These are phyloP conservation scores for Umimayanthus chanpuru DNA, from an alignment of 92 coral and sea anemone species.

Conservation along the genomic window DNA sequence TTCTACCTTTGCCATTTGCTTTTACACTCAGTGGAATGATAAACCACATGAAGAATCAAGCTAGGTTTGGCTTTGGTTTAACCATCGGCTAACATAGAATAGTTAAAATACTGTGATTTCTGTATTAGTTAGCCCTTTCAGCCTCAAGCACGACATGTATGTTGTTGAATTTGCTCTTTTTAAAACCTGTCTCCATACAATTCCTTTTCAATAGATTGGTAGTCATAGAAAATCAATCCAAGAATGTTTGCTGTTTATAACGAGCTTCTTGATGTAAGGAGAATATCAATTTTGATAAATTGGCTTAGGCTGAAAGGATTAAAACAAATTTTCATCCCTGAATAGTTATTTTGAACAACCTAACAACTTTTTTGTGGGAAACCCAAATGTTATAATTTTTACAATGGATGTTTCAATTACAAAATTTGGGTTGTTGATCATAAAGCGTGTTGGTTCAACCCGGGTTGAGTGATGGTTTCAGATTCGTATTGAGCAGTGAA, in stretches of 20 bases:
- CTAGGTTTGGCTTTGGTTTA: slow-evolving; percentile 93
- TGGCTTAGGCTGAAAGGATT: not conserved
- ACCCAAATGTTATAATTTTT: not conserved
- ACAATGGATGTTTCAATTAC: no score
- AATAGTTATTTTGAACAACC: not conserved
- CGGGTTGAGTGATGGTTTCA: not conserved
- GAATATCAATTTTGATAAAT: not conserved
- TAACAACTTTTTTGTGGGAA: not conserved
- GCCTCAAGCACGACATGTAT: not conserved
- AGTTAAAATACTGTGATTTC: not conserved
- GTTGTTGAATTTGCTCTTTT: not conserved
- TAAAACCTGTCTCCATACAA: not conserved
- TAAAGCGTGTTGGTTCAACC: not conserved
- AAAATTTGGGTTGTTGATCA: not conserved
- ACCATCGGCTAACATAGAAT: slow-evolving; percentile 73
- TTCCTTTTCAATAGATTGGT: not conserved
- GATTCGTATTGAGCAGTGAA: not conserved
- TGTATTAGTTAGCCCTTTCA: not conserved
- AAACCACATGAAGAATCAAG: slow-evolving; percentile 87
- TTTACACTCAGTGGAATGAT: slow-evolving; percentile 93
- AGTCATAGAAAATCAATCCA: no score
- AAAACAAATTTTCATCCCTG: not conserved
- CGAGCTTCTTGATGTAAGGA: not conserved
- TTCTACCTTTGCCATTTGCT: slow-evolving; percentile 88
- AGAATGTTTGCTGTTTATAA: not conserved